Evolutionary conservation across 2,888 invertebrate species (phyloP).

Genomic region (Amiota minor): DNA sequence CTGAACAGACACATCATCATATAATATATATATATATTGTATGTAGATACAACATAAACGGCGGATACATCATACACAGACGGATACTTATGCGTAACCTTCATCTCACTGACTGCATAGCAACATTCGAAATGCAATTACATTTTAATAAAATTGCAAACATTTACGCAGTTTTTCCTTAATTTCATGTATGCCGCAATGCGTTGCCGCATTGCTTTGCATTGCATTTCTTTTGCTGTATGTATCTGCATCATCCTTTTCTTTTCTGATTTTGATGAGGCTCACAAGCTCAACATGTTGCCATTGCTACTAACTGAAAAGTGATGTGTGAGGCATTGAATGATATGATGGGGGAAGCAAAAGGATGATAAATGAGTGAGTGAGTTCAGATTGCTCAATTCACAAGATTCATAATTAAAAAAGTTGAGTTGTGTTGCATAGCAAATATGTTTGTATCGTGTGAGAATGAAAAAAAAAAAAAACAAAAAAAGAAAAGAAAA

Average conservation of each 20-base stretch:
- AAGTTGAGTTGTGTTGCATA: not conserved
- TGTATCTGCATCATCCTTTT: not conserved
- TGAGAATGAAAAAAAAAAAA: not conserved
- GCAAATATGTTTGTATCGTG: not conserved
- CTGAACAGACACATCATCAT: not conserved
- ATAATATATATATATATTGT: not conserved
- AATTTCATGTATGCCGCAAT: conserved; percentile 1
- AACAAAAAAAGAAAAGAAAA: not conserved
- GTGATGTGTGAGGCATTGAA: no score
- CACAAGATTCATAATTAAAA: conserved; percentile 21
- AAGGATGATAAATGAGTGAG: not conserved
- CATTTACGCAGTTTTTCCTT: conserved; percentile 8
- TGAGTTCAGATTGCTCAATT: not conserved
- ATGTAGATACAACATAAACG: not conserved
- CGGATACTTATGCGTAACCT: not conserved
- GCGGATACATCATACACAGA: not conserved
- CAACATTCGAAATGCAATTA: conserved; percentile 19
- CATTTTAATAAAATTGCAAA: conserved; percentile 23
- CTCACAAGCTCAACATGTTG: no score
- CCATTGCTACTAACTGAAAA: no score
- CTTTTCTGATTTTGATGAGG: not conserved
- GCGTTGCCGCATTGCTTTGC: not conserved
- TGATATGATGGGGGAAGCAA: no score
- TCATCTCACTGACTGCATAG: not conserved
- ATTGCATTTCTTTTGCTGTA: not conserved